phyloP scores from a whole-genome alignment of 2,113 vertebrate species.

The Shinisaurus crocodilurus region DNA sequence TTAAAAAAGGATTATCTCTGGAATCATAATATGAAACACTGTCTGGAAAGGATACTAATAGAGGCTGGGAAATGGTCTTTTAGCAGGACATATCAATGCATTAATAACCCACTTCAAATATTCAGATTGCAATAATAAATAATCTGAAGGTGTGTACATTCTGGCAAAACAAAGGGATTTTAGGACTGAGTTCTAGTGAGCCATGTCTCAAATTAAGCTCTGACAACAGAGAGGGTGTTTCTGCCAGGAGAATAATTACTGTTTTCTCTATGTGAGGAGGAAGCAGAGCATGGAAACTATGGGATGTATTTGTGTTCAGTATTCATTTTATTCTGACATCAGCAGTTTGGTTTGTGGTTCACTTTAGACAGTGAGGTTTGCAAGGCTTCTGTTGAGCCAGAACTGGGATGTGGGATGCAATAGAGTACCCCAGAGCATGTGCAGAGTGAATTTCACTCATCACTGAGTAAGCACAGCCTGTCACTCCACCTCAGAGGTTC shows the following conservation, averaged over 20 bases:
- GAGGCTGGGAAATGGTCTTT: not conserved
- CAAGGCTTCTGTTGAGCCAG: not conserved
- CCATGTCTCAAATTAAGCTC: constrained; percentile 2
- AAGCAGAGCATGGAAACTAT: constrained; percentile 15
- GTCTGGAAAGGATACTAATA: not conserved
- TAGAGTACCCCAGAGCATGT: not conserved
- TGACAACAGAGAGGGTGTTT: constrained; percentile 26
- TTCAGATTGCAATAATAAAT: not conserved
- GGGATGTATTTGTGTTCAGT: not conserved
- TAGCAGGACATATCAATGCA: not conserved
- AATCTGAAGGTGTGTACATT: not conserved
- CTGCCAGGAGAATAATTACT: constrained; percentile 25
- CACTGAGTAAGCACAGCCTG: not conserved
- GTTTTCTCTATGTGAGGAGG: constrained; percentile 11
- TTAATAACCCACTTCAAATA: not conserved
- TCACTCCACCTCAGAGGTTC: not conserved
- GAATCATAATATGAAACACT: not conserved
- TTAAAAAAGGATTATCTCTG: not conserved
- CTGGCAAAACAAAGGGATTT: not conserved
- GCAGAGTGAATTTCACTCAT: not conserved
- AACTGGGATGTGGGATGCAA: not conserved
- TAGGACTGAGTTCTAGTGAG: not conserved
- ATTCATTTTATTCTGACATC: not conserved
- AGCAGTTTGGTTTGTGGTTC: not conserved
- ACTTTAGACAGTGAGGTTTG: not conserved